Evolutionary conservation across 2,113 vertebrate species (phyloP).

Genomic region (Xenus cinereus): DNA sequence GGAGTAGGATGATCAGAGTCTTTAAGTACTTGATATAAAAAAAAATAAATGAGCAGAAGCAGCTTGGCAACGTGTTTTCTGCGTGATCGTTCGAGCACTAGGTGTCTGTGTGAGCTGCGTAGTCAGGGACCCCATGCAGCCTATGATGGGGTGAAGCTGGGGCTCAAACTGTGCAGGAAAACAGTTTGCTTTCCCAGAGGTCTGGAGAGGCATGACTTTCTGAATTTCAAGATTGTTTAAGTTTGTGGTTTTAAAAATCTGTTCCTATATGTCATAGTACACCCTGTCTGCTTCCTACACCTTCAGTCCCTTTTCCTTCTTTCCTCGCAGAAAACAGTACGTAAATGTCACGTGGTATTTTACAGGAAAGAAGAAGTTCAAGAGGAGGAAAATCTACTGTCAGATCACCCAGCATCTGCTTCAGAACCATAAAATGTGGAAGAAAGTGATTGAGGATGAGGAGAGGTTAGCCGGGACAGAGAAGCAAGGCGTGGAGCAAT

Average conservation of each 20-base stretch:
- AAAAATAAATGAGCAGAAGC: background rate
- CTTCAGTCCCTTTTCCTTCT: background rate
- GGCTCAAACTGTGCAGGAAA: background rate
- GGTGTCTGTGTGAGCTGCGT: background rate
- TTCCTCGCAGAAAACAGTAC: background rate
- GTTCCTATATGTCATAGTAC: background rate
- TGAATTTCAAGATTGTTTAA: background rate
- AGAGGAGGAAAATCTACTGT: constrained; percentile 91
- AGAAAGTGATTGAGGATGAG: constrained; percentile 91
- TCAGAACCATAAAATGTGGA: constrained; percentile 99
- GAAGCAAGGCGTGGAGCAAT: constrained; percentile 66
- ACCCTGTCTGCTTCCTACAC: background rate
- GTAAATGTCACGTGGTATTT: background rate
- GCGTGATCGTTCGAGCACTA: background rate
- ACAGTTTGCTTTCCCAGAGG: background rate
- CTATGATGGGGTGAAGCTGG: background rate
- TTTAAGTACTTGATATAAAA: background rate
- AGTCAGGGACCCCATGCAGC: background rate
- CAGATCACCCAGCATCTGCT: constrained; percentile 93
- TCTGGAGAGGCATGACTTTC: background rate
- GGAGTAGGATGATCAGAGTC: background rate
- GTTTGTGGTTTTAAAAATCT: background rate
- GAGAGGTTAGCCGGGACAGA: constrained; percentile 64
- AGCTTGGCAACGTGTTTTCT: background rate
- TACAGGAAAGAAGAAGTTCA: constrained; percentile 84